Evolutionary conservation across 2,113 vertebrate genomes (phyloP).

Genomic region (Macrotus californicus): DNA sequence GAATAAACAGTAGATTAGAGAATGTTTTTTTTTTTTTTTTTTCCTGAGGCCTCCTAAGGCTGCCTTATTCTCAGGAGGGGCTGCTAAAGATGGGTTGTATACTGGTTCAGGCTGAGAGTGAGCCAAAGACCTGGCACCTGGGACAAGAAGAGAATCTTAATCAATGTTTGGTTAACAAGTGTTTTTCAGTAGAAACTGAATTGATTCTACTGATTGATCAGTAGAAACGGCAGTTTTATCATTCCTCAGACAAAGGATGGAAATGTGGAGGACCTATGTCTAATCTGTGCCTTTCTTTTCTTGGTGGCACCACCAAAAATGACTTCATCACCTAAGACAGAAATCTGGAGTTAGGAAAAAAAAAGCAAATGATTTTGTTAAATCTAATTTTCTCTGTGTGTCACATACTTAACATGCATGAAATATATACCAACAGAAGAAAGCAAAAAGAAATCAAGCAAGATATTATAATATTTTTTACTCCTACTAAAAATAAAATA

Average conservation of each 20-base stretch:
- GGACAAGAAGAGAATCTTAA: neutral
- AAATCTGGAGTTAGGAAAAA: neutral
- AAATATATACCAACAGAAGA: neutral
- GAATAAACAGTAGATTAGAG: neutral
- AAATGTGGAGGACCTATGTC: neutral
- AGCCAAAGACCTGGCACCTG: neutral
- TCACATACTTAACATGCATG: neutral
- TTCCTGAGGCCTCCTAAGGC: neutral
- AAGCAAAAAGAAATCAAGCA: neutral
- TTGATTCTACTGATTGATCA: neutral
- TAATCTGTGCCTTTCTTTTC: neutral
- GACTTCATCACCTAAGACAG: neutral
- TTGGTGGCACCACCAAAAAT: neutral
- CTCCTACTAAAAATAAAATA: neutral
- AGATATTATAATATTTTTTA: neutral
- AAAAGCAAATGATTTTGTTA: neutral
- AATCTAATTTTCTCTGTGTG: neutral
- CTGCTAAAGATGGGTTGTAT: neutral
- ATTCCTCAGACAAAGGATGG: neutral
- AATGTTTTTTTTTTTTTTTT: neutral
- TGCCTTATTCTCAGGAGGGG: neutral
- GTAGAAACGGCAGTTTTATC: neutral
- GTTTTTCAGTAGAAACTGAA: no score
- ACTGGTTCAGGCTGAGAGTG: accelerated
- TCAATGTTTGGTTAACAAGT: neutral